These are phyloP conservation scores for Thunnus albacares DNA, from an alignment of 2,797 vertebrate genomes.

Conservation along the genomic window DNA sequence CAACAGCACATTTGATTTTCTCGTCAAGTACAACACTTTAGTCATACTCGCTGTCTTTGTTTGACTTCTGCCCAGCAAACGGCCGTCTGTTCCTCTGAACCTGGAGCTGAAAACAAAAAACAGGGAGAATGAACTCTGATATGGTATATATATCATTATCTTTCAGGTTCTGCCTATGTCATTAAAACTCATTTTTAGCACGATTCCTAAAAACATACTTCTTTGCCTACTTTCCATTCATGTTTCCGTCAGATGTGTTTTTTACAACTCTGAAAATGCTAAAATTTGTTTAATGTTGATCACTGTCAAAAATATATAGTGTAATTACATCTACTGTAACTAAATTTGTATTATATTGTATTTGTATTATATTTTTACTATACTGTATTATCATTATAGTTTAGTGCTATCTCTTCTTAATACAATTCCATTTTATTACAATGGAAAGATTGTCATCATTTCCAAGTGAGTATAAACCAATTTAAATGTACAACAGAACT, in stretches of 20 bases:
- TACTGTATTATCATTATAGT: too few relatives aligned
- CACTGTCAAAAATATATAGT: too few relatives aligned
- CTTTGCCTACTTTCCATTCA: background rate
- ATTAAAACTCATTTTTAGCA: background rate
- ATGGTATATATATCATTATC: background rate
- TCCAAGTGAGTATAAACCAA: background rate
- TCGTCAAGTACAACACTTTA: conserved; percentile 51
- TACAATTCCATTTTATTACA: background rate
- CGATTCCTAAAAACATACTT: background rate
- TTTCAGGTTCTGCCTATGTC: background rate
- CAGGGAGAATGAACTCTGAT: background rate
- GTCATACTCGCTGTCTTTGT: conserved; percentile 66
- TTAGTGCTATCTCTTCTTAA: too few relatives aligned
- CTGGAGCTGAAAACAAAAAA: conserved; percentile 83
- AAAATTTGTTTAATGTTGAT: background rate
- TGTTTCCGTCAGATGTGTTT: background rate
- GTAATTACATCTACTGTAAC: background rate
- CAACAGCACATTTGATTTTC: background rate
- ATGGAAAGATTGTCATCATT: background rate
- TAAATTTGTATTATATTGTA: background rate
- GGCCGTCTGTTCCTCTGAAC: conserved; percentile 81
- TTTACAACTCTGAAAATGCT: background rate
- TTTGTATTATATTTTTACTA: background rate
- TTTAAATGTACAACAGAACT: background rate
- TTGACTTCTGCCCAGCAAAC: conserved; percentile 44